phyloP scores from a whole-genome alignment of 2,797 vertebrate species.

The Lutjanus campechanus region DNA sequence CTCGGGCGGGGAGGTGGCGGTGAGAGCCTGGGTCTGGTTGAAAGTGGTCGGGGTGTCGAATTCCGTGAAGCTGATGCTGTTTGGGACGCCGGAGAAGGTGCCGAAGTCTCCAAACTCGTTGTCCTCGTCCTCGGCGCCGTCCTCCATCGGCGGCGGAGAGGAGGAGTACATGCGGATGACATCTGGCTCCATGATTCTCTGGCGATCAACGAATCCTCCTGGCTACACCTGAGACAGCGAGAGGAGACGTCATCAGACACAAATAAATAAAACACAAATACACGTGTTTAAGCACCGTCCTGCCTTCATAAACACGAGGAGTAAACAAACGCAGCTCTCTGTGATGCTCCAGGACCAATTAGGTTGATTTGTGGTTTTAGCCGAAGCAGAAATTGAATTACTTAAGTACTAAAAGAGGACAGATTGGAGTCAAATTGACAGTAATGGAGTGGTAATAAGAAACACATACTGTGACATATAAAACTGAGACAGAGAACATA shows the following conservation, averaged over 20 bases:
- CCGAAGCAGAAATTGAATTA: constrained; percentile 44
- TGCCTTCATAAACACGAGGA: neutral
- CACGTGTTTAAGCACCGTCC: neutral
- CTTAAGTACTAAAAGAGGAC: constrained; percentile 24
- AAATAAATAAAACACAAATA: neutral
- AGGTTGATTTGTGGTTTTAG: constrained; percentile 15
- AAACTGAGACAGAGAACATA: neutral
- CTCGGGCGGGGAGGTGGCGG: constrained; percentile 90
- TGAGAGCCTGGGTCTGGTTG: constrained; percentile 77
- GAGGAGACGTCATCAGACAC: neutral
- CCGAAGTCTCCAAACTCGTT: constrained; percentile 96
- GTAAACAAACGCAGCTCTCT: neutral
- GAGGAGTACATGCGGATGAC: constrained; percentile 97
- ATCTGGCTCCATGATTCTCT: constrained; percentile 93
- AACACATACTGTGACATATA: neutral
- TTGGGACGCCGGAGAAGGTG: constrained; percentile 91
- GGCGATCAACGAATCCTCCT: constrained; percentile 64
- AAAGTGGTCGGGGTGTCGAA: constrained; percentile 90
- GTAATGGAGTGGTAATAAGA: constrained; percentile 55
- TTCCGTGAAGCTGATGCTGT: constrained; percentile 91
- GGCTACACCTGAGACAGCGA: constrained; percentile 81
- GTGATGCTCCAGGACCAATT: constrained; percentile 17
- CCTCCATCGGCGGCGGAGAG: constrained; percentile 96
- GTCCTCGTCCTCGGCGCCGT: constrained; percentile 93
- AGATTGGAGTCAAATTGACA: constrained; percentile 30